Conservation (phyloP, 2,113 vertebrate genomes). For the Orcinus orca region DNA sequence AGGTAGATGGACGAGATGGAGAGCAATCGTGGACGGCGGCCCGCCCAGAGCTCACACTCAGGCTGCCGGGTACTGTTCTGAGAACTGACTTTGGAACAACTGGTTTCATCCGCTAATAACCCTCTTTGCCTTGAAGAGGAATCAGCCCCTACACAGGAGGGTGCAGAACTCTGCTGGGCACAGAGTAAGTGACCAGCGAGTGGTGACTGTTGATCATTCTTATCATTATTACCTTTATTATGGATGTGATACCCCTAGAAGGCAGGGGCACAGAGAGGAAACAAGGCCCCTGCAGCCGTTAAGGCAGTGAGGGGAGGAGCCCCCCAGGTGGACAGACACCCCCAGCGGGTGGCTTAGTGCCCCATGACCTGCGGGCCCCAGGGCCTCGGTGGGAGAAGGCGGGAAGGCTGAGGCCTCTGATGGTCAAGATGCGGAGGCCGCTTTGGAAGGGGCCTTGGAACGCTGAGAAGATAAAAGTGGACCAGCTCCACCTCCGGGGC, state of each 20-base stretch:
- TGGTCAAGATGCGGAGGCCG: neutral
- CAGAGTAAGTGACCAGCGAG: neutral
- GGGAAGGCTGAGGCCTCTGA: neutral
- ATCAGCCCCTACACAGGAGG: accelerated
- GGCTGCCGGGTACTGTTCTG: neutral
- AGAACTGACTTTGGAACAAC: neutral
- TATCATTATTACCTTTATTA: neutral
- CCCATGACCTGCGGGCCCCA: neutral
- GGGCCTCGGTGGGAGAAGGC: accelerated
- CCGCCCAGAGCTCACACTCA: no score
- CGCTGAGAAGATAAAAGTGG: no score
- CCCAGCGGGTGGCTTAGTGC: accelerated
- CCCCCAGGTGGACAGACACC: neutral
- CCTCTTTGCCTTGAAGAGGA: neutral
- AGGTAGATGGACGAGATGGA: neutral
- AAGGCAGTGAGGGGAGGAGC: neutral
- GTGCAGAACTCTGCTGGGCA: accelerated
- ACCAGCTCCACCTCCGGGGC: neutral
- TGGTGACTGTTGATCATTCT: neutral
- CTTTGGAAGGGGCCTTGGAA: neutral
- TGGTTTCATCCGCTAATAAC: neutral
- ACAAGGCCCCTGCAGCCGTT: accelerated
- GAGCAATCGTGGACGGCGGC: accelerated
- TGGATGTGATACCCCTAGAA: neutral
- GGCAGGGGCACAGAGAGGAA: neutral